Conservation (phyloP, 2,888 invertebrate genomes). For the Caenorhabditis sp. region DNA sequence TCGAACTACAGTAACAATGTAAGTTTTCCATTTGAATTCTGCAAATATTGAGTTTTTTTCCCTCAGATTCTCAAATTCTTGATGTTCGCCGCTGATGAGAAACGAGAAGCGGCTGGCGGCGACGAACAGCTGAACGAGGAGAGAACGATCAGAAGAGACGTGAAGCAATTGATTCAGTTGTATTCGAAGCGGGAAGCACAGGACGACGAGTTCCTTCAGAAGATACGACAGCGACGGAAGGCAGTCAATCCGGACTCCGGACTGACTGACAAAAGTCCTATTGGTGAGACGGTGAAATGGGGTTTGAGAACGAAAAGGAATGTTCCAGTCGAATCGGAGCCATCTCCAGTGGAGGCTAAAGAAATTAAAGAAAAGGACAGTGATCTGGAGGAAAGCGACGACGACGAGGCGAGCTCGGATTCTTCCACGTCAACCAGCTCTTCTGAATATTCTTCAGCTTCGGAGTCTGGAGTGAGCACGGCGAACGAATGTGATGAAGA, state of each 20-base stretch:
- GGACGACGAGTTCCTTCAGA: conserved; percentile 46
- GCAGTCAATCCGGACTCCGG: conserved; percentile 41
- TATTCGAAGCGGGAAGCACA: conserved; percentile 34
- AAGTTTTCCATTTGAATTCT: neutral
- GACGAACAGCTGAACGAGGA: conserved; percentile 28
- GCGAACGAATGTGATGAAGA: conserved; percentile 24
- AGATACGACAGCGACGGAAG: conserved; percentile 20
- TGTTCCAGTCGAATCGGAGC: neutral
- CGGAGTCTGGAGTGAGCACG: neutral
- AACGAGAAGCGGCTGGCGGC: conserved; percentile 14
- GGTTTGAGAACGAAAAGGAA: neutral
- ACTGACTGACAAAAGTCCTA: conserved; percentile 12
- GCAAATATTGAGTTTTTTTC: neutral
- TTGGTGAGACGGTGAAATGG: conserved; percentile 8
- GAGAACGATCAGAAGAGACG: conserved; percentile 14
- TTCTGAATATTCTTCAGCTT: neutral
- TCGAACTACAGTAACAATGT: conserved; percentile 70
- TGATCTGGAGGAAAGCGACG: conserved; percentile 9
- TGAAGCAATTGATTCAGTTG: conserved; percentile 33
- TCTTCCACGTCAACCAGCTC: neutral
- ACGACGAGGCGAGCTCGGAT: conserved; percentile 5
- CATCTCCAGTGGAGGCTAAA: conserved; percentile 3
- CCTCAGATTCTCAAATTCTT: conserved; percentile 65
- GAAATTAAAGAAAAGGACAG: conserved; percentile 24
- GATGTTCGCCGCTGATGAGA: conserved; percentile 68